phyloP scores from a whole-genome alignment of 1,140 invertebrate species.

The Aphaenogaster rudis region DNA sequence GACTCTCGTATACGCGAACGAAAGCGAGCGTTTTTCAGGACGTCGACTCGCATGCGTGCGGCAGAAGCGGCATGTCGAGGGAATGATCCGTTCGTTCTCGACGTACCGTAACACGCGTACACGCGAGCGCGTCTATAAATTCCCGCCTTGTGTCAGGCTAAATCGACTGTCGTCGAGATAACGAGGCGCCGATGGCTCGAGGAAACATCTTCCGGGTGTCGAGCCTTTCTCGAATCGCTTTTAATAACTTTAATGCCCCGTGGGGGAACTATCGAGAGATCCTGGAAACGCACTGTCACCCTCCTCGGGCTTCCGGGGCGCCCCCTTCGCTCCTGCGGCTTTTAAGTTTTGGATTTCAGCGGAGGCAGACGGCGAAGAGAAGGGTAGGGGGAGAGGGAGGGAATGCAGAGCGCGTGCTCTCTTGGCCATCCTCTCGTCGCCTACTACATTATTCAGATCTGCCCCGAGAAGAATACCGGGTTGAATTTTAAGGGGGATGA shows the following conservation, averaged over 20 bases:
- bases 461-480: constrained; percentile 73
- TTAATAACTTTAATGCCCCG: constrained; percentile 68
- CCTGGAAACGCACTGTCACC: constrained; percentile 43
- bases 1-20: background rate
- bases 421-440: constrained; percentile 27
- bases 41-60: constrained; percentile 1
- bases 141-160: constrained; percentile 41
- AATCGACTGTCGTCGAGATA: constrained; percentile 67
- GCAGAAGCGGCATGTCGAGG: background rate
- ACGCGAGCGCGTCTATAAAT: constrained; percentile 38
- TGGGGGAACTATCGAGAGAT: constrained; percentile 20
- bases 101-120: background rate
- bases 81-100: background rate
- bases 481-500: constrained; percentile 79
- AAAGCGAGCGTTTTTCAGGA: constrained; percentile 30
- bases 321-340: constrained; percentile 9
- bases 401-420: constrained; percentile 56
- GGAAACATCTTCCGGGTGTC: background rate
- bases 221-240: constrained; percentile 34
- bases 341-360: constrained; percentile 68
- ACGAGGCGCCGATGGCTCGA: constrained; percentile 39
- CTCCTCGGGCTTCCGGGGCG: background rate
- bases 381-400: background rate
- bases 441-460: constrained; percentile 81
- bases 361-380: constrained; percentile 16